Base-by-base conservation (phyloP, 2,888 invertebrate genomes). In the Hirudinaria manillensis region DNA sequence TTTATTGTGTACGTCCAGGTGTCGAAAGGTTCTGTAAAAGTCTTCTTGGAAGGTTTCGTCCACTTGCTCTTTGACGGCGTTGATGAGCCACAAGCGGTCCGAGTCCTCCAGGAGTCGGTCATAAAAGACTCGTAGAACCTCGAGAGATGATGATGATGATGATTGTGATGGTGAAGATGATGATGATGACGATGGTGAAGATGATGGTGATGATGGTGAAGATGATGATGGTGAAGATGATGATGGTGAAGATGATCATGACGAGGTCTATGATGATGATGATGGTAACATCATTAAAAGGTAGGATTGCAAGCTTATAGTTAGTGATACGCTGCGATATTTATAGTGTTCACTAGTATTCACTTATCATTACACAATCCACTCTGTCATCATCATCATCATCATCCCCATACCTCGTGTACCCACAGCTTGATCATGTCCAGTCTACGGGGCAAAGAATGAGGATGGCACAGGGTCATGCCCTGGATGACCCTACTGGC, bases 371-470 rank as follows among this genome's bases (percentile, higher is more conserved):
- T 2, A 10, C 45, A 45, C 7, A 7, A 27, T 55, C 21, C 6
- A 45, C 32, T 24, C 32, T 24, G 21, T 72, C n/a, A 29, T 53
- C 45, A 10, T 45, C 45, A 45, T 45, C 3, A 45, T 45, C 45
- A 45, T 45, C 45, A 16, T 45, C 1, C 6, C 16, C 45, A 10
- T 29, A 65, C 85, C 87, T 96, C 96, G 83, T 96, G 96, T 0
- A 94, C 91, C 96, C 96, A 97, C 0, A 96, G 87, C 72, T 94
- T 88, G 81, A 95, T 93, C 89, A 96, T 92, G 0, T 92, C 91
- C 70, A 89, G 88, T 38, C 93, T 86, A 79, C 92, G 92, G 80
- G 93, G 92, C 82, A 92, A 93, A 4, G 93, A 93, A 87, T 94
- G 94, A 0, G 96, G 95, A 4, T 93, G 92, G 0, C 95, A 95